Evolutionary conservation across 2,113 vertebrate species (phyloP).

Genomic region (Python bivittatus): DNA sequence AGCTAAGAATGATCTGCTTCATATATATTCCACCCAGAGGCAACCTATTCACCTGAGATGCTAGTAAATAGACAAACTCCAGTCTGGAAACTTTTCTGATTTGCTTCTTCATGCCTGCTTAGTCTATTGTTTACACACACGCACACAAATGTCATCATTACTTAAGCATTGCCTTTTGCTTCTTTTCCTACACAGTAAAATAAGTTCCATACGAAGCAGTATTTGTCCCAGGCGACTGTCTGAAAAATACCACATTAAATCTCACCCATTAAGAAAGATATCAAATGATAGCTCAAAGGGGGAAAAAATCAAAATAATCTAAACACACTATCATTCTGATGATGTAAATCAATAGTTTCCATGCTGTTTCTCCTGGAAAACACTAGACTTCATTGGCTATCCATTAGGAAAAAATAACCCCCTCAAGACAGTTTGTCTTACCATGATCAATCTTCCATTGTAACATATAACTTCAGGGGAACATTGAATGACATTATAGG

Average conservation of each 20-base stretch:
- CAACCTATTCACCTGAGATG: neutral
- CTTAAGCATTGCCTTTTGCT: slow-evolving; percentile 3
- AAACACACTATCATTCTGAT: neutral
- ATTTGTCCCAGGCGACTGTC: neutral
- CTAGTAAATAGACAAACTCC: neutral
- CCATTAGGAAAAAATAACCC: neutral
- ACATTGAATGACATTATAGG: neutral
- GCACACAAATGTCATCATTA: neutral
- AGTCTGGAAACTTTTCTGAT: accelerated
- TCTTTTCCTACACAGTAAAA: slow-evolving; percentile 29
- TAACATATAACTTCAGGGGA: neutral
- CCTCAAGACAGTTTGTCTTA: neutral
- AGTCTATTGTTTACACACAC: slow-evolving; percentile 32
- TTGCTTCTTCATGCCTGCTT: slow-evolving; percentile 18
- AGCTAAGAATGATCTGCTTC: neutral
- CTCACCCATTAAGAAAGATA: neutral
- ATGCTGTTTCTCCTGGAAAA: neutral
- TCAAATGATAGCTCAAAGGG: neutral
- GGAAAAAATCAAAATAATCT: neutral
- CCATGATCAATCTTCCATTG: neutral
- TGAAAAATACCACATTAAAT: neutral
- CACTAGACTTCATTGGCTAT: neutral
- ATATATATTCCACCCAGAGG: slow-evolving; percentile 28
- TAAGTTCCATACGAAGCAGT: slow-evolving; percentile 15
- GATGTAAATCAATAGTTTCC: neutral